phyloP scores from a whole-genome alignment of 2,888 invertebrate species.

The Arrhopalites spinosus region DNA sequence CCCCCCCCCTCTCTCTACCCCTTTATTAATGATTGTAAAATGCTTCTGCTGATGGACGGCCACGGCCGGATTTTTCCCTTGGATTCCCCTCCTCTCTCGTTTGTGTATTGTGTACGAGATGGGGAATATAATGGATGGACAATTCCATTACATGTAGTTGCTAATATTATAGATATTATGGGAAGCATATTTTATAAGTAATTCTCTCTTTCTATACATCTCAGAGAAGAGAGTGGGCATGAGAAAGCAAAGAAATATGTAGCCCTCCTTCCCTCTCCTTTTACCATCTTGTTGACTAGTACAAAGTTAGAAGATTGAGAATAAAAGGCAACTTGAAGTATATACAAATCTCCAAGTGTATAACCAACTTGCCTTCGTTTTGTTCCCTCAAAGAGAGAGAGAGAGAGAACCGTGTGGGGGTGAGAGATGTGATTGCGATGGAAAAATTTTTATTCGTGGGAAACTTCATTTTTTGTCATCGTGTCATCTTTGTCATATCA shows the following conservation, averaged over 20 bases:
- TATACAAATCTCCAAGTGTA: too few species aligned
- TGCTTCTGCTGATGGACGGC: slow-evolving; percentile 46
- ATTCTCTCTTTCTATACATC: too few species aligned
- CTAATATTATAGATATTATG: too few species aligned
- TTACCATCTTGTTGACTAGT: background rate
- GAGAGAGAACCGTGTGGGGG: slow-evolving; percentile 31
- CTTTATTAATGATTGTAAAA: slow-evolving; percentile 54
- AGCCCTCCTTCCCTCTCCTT: background rate
- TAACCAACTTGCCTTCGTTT: too few species aligned
- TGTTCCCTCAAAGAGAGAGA: slow-evolving; percentile 2
- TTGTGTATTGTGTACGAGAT: background rate
- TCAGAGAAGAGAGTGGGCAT: background rate
- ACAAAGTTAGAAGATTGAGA: background rate
- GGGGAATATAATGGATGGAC: background rate
- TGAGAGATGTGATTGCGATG: slow-evolving; percentile 48
- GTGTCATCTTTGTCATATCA: slow-evolving; percentile 57
- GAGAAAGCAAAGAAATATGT: background rate
- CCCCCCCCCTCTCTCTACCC: slow-evolving; percentile 34
- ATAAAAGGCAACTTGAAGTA: too few species aligned
- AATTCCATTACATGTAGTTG: too few species aligned
- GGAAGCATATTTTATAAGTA: too few species aligned
- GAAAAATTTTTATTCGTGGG: slow-evolving; percentile 55
- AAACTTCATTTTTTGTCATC: slow-evolving; percentile 56
- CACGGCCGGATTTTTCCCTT: slow-evolving; percentile 16
- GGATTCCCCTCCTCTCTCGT: background rate